Percentiles rank a stretch among this genome's conserved stretches.
phyloP scores from a whole-genome alignment of 2,888 invertebrate genomes.

The Aelia acuminata region DNA sequence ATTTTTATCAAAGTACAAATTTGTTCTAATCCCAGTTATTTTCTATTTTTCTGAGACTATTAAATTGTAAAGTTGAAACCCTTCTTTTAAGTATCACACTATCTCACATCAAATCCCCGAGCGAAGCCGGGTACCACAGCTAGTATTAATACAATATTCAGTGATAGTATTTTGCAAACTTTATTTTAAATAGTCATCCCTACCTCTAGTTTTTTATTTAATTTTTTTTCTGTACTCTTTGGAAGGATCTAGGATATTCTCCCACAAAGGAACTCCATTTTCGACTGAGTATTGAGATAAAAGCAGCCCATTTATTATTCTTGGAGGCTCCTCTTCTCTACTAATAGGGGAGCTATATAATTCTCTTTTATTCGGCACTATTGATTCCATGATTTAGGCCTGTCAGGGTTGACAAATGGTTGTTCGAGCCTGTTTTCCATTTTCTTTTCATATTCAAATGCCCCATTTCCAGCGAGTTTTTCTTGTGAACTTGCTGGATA shows the following conservation, averaged over 20 bases:
- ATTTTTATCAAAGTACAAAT: too few relatives aligned
- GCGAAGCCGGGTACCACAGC: too few relatives aligned
- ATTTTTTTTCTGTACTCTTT: background rate
- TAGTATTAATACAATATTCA: too few relatives aligned
- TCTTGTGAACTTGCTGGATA: background rate
- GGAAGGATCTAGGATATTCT: background rate
- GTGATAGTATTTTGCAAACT: too few relatives aligned
- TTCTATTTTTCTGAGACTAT: too few relatives aligned
- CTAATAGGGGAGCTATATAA: constrained; percentile 29
- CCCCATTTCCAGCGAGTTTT: background rate
- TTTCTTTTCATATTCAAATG: constrained; percentile 31
- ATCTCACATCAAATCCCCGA: too few relatives aligned
- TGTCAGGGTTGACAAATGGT: constrained; percentile 24
- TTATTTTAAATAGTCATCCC: background rate
- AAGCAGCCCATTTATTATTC: constrained; percentile 22
- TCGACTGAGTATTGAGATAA: background rate
- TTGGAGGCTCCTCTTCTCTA: background rate
- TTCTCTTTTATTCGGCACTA: constrained; percentile 30
- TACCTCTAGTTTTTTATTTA: background rate
- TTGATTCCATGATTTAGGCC: constrained; percentile 20
- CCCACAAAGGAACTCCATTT: background rate
- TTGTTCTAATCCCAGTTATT: too few relatives aligned
- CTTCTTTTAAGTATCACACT: too few relatives aligned
- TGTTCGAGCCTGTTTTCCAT: background rate
- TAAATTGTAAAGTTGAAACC: too few relatives aligned